A percentile compares a stretch with the other conserved stretches of the same genome.
phyloP scores from a whole-genome alignment of 2,113 vertebrate species.

The Sitta europaea region DNA sequence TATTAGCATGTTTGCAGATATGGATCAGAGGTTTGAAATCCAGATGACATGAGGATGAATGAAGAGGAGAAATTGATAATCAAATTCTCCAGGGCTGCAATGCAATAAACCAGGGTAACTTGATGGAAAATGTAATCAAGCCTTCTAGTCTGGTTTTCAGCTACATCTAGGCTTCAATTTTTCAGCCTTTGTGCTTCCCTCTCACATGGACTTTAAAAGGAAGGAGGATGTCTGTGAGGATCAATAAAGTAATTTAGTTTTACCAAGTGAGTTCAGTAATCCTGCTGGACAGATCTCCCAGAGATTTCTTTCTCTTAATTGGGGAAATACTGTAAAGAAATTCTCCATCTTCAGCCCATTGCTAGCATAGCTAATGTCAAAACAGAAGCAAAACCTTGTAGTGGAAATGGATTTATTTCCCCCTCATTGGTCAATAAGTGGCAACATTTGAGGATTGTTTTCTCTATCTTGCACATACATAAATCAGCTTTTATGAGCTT shows the following conservation, averaged over 20 bases:
- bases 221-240: neutral
- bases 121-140: constrained; percentile 42
- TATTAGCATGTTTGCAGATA: constrained; percentile 9
- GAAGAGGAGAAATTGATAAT: constrained; percentile 34
- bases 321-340: neutral
- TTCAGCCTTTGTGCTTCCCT: neutral
- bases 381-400: neutral
- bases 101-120: constrained; percentile 16
- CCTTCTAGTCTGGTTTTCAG: constrained; percentile 6
- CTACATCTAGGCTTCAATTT: neutral
- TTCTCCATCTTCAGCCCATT: neutral
- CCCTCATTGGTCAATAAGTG: neutral
- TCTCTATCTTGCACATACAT: neutral
- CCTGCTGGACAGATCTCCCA: neutral
- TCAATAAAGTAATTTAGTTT: neutral
- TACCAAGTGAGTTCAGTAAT: neutral
- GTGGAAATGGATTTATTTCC: neutral
- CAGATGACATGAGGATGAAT: constrained; percentile 9
- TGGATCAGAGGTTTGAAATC: neutral
- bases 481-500: neutral
- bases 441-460: neutral
- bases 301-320: neutral
- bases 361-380: neutral
- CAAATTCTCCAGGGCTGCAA: constrained; percentile 9
- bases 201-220: neutral